phyloP scores from a whole-genome alignment of 2,113 vertebrate species.

The Malurus alboscapulatus region DNA sequence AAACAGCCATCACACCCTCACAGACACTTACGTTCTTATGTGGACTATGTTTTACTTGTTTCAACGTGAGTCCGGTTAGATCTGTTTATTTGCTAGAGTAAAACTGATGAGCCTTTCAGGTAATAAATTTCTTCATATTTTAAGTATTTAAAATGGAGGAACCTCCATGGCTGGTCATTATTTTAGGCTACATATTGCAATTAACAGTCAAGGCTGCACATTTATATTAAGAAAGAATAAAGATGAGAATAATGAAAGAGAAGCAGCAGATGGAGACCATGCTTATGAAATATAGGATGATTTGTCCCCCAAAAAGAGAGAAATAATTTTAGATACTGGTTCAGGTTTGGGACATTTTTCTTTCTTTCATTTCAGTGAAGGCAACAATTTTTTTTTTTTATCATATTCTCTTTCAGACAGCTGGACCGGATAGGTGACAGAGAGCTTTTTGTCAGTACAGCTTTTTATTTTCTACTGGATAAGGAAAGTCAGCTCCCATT shows the following conservation, averaged over 20 bases:
- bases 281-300: background rate
- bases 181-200: background rate
- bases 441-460: background rate
- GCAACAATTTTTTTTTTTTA: background rate
- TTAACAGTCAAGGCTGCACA: background rate
- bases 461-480: background rate
- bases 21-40: rapidly evolving
- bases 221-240: background rate
- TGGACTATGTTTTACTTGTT: background rate
- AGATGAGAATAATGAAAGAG: background rate
- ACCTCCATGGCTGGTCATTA: background rate
- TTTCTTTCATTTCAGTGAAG: background rate
- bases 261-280: background rate
- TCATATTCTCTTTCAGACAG: background rate
- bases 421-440: rapidly evolving
- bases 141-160: background rate
- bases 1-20: background rate
- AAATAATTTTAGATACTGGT: background rate
- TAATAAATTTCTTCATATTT: background rate
- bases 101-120: background rate
- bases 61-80: background rate
- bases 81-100: background rate
- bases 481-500: background rate
- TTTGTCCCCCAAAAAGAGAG: background rate
- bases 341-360: background rate